A percentile compares a stretch with the other conserved stretches of the same genome.
phyloP scores from a whole-genome alignment of 2,797 vertebrate species.

The Myotis pilosus region DNA sequence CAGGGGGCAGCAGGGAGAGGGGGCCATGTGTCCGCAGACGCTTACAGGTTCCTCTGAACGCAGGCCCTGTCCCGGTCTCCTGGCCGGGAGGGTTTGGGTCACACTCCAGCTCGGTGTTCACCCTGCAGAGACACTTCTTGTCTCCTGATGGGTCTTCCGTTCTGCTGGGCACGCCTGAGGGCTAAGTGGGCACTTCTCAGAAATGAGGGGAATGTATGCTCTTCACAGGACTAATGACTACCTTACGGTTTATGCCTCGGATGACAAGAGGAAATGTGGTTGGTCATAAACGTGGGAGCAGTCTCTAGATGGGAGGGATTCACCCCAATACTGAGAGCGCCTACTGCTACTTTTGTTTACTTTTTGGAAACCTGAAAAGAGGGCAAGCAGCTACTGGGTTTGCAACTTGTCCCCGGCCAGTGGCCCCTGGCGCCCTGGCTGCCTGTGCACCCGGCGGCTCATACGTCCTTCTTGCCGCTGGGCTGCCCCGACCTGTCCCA shows the following conservation, averaged over 20 bases:
- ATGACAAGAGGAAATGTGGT: accelerated
- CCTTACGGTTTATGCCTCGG: background rate
- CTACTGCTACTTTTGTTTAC: background rate
- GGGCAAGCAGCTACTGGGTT: background rate
- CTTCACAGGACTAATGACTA: background rate
- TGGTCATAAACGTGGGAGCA: accelerated
- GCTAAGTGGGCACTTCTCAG: background rate
- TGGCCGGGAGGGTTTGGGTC: background rate
- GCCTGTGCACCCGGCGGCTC: background rate
- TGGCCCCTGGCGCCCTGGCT: background rate
- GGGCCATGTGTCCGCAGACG: background rate
- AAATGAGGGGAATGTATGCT: background rate
- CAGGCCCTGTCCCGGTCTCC: background rate
- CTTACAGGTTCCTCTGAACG: background rate
- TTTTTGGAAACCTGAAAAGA: background rate
- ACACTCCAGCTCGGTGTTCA: no score
- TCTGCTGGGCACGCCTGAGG: background rate
- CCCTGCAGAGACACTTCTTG: background rate
- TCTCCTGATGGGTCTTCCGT: background rate
- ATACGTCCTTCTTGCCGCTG: background rate
- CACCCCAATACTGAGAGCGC: background rate
- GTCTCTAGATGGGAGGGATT: background rate
- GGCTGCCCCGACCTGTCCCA: background rate
- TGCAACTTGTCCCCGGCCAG: background rate
- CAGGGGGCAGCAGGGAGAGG: background rate